phyloP scores from a whole-genome alignment of 2,797 vertebrate genomes.

The Coreius guichenoti region DNA sequence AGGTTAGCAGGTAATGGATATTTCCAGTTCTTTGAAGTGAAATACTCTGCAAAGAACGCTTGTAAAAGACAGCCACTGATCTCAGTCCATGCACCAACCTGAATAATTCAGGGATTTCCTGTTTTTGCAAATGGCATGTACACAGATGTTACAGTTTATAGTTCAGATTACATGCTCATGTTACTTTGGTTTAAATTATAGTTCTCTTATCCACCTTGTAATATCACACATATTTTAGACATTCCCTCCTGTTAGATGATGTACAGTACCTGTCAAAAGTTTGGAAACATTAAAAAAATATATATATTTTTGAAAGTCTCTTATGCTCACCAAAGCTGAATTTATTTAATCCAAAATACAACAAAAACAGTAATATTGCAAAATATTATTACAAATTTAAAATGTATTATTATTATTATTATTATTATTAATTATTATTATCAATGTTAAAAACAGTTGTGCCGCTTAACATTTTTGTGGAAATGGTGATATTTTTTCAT shows the following conservation, averaged over 20 bases:
- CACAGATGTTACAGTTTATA: slow-evolving; percentile 63
- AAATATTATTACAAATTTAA: no score
- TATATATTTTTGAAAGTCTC: background rate
- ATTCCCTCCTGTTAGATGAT: slow-evolving; percentile 42
- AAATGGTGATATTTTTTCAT: no score
- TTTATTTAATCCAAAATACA: background rate
- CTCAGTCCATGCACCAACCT: slow-evolving; percentile 62
- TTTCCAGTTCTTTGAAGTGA: slow-evolving; percentile 62
- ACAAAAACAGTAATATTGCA: background rate
- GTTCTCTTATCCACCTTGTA: background rate
- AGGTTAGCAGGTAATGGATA: slow-evolving; percentile 58
- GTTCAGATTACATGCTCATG: slow-evolving; percentile 68
- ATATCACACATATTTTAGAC: slow-evolving; percentile 9
- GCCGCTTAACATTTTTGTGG: no score
- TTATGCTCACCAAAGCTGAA: background rate
- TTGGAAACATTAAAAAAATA: background rate
- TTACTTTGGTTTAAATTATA: slow-evolving; percentile 22
- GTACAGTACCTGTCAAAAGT: background rate
- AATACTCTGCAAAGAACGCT: slow-evolving; percentile 19
- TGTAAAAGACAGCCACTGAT: slow-evolving; percentile 64
- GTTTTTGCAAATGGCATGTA: slow-evolving; percentile 64
- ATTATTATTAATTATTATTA: no score
- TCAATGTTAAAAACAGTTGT: no score
- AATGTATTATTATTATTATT: no score
- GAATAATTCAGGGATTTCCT: slow-evolving; percentile 74